Evolutionary conservation across 2,113 vertebrate species (phyloP).

Genomic region (Brachyhypopomus gauderio): DNA sequence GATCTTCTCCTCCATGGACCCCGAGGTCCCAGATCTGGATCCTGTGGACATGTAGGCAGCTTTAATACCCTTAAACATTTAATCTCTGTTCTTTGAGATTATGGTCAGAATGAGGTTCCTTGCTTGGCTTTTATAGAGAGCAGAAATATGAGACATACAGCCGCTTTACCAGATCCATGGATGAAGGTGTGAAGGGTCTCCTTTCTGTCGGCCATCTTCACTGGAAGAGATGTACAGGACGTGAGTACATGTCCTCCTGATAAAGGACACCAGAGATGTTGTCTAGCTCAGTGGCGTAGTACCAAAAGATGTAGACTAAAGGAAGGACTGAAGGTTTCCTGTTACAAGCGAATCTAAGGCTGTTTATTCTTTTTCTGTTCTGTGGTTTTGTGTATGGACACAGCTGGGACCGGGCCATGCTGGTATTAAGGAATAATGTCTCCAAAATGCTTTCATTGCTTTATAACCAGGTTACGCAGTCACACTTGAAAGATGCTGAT

Average conservation of each 20-base stretch:
- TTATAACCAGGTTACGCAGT: too few species aligned
- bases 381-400: background rate
- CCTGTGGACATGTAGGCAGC: conserved; percentile 79
- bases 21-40: conserved; percentile 82
- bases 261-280: background rate
- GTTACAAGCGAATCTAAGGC: background rate
- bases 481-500: too few species aligned
- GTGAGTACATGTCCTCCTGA: conserved; percentile 68
- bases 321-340: background rate
- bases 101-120: background rate
- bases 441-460: background rate
- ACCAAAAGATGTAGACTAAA: too few species aligned
- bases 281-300: background rate
- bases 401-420: background rate
- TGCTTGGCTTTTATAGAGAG: conserved; percentile 69
- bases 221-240: conserved; percentile 87
- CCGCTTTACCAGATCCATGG: conserved; percentile 86
- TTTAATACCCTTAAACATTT: too few species aligned
- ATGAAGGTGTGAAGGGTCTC: conserved; percentile 84
- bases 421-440: background rate
- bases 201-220: conserved; percentile 85
- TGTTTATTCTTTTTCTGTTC: background rate
- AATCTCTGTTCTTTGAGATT: background rate
- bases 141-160: conserved; percentile 84
- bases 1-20: conserved; percentile 84